These are phyloP conservation scores for Calonectris borealis DNA, from an alignment of 2,113 vertebrate genomes.

Conservation along the genomic window DNA sequence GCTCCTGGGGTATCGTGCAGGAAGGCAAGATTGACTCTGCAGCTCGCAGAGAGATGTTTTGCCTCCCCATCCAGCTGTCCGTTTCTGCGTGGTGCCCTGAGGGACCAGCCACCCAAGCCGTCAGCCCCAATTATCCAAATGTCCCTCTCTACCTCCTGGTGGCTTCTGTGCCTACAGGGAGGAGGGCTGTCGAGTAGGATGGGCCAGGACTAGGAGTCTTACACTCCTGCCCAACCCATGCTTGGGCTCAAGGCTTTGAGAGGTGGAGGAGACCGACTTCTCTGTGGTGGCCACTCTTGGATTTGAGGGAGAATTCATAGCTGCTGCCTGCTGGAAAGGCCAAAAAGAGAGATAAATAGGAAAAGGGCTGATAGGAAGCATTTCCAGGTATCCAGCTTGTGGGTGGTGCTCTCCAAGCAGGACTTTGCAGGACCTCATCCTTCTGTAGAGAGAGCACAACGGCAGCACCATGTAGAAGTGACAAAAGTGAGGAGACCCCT, in stretches of 20 bases:
- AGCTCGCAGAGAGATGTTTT: background rate
- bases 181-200: background rate
- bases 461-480: fast-evolving
- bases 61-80: background rate
- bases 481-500: background rate
- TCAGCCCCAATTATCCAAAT: background rate
- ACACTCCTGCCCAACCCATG: background rate
- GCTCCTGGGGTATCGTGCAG: background rate
- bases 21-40: background rate
- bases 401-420: background rate
- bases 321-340: background rate
- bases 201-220: background rate
- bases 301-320: background rate
- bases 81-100: background rate
- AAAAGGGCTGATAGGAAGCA: background rate
- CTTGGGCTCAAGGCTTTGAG: background rate
- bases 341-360: background rate
- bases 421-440: background rate
- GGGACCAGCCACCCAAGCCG: background rate
- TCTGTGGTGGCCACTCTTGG: background rate
- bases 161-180: background rate
- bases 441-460: background rate
- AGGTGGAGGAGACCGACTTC: background rate
- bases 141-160: background rate
- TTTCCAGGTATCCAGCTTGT: background rate